phyloP scores from a whole-genome alignment of 2,797 vertebrate species.

The Labroides dimidiatus region DNA sequence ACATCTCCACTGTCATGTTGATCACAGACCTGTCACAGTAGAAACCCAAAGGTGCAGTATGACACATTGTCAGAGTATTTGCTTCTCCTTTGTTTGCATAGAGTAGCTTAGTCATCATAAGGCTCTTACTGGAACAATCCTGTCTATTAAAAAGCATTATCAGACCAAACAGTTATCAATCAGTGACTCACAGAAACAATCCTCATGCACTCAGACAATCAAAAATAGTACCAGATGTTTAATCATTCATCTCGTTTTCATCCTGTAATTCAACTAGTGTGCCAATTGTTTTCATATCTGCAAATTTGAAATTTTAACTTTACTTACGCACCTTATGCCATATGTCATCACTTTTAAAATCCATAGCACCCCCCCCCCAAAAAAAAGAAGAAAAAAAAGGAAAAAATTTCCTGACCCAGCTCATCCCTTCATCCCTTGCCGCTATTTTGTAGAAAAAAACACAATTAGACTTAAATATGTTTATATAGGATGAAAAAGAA shows the following conservation, averaged over 20 bases:
- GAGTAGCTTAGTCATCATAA: slow-evolving; percentile 55
- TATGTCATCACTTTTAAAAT: background rate
- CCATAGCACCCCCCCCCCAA: no score
- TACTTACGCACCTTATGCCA: no score
- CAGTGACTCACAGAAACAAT: slow-evolving; percentile 16
- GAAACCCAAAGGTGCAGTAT: slow-evolving; percentile 39
- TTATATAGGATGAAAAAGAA: no score
- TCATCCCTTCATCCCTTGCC: no score
- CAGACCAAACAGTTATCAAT: slow-evolving; percentile 9
- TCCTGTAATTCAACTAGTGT: no score
- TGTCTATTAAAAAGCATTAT: slow-evolving; percentile 6
- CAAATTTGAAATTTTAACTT: no score
- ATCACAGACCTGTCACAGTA: slow-evolving; percentile 58
- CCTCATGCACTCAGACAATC: slow-evolving; percentile 6
- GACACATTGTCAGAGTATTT: slow-evolving; percentile 38
- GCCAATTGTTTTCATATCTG: no score
- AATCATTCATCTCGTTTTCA: no score
- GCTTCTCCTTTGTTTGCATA: slow-evolving; percentile 72
- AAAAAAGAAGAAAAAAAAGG: no score
- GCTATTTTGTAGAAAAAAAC: no score
- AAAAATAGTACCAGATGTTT: background rate
- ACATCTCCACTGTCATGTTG: slow-evolving; percentile 48
- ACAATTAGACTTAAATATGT: no score
- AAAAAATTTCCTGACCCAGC: no score
- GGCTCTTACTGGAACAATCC: slow-evolving; percentile 28